phyloP scores from a whole-genome alignment of 2,888 invertebrate genomes.

The Apamea crenata region DNA sequence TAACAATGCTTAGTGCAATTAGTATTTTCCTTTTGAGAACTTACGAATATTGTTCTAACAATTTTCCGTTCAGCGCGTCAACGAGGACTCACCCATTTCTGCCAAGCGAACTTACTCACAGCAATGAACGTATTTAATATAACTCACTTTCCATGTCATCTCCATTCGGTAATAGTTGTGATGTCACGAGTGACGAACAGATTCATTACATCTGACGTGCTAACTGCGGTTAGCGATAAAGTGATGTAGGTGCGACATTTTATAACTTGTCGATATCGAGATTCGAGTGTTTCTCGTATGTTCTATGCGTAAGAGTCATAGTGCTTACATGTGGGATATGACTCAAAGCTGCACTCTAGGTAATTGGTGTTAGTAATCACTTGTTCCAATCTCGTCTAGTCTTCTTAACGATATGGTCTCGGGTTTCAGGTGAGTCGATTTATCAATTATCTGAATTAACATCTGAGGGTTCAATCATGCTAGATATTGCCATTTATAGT shows the following conservation, averaged over 20 bases:
- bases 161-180: constrained; percentile 73
- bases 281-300: constrained; percentile 34
- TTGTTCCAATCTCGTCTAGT: constrained; percentile 63
- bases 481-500: neutral
- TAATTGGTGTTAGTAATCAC: constrained; percentile 63
- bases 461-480: constrained; percentile 35
- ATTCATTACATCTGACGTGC: constrained; percentile 66
- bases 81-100: constrained; percentile 41
- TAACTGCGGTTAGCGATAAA: constrained; percentile 67
- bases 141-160: constrained; percentile 75
- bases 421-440: constrained; percentile 71
- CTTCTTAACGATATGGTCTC: constrained; percentile 63
- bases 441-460: constrained; percentile 61
- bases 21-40: constrained; percentile 24
- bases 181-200: constrained; percentile 71
- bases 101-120: constrained; percentile 47
- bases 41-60: constrained; percentile 20
- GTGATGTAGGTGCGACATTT: constrained; percentile 61
- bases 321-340: constrained; percentile 38
- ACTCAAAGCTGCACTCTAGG: constrained; percentile 54
- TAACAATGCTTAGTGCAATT: constrained; percentile 4
- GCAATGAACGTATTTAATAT: constrained; percentile 48
- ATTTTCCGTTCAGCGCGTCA: constrained; percentile 38
- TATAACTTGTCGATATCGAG: constrained; percentile 69
- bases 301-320: constrained; percentile 46